Percentiles rank a stretch among this genome's conserved stretches.
Conservation (phyloP, 92 coral and sea anemone genomes). For the Phenganax stokvisi region DNA sequence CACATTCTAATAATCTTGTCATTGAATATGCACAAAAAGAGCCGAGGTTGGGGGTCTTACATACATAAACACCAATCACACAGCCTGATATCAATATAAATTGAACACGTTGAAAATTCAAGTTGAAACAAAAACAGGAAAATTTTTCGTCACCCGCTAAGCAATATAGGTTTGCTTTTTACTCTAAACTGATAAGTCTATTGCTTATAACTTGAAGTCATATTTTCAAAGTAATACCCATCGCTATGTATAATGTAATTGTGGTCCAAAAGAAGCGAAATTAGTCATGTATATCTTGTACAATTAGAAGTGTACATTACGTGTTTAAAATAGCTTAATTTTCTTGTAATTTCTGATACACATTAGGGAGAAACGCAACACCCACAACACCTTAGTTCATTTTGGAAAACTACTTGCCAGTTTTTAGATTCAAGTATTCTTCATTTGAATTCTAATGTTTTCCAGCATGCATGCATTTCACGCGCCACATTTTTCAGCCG, state of each 20-base stretch:
- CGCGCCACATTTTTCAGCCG: too few species aligned
- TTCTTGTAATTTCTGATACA: neutral
- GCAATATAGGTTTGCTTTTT: neutral
- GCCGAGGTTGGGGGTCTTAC: conserved; percentile 20
- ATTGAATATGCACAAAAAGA: conserved; percentile 20
- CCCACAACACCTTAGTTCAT: too few species aligned
- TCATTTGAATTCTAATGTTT: too few species aligned
- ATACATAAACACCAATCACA: neutral
- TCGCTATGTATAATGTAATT: too few species aligned
- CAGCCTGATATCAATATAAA: neutral
- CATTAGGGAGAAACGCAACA: neutral
- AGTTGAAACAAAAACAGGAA: neutral
- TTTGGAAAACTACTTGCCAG: too few species aligned
- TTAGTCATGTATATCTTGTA: neutral
- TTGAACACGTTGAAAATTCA: neutral
- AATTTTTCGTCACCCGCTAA: neutral
- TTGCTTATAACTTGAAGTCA: too few species aligned
- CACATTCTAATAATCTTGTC: conserved; percentile 22
- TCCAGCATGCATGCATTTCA: too few species aligned
- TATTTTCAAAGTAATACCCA: too few species aligned
- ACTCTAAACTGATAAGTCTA: neutral
- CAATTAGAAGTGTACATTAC: conserved; percentile 4
- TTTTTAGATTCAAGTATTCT: too few species aligned
- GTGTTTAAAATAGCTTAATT: conserved; percentile 15
- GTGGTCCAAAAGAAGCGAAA: too few species aligned